These are phyloP conservation scores for Campopleginae sp. DNA, from an alignment of 2,888 invertebrate species.

Conservation along the genomic window DNA sequence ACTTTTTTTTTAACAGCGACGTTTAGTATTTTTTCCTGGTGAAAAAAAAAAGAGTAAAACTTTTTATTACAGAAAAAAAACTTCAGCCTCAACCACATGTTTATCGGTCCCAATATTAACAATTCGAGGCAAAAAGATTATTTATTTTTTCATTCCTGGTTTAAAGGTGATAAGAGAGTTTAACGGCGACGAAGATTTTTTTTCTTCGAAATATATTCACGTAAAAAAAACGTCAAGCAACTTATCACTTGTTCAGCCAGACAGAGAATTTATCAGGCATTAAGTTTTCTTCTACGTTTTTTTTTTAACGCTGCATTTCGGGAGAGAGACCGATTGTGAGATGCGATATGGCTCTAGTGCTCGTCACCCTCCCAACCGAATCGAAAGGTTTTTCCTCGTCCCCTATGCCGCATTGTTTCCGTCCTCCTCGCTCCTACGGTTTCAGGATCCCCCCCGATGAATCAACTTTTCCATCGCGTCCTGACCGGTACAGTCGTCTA, in stretches of 20 bases:
- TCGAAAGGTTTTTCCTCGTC: slow-evolving; percentile 35
- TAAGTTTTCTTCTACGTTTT: background rate
- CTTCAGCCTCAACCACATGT: background rate
- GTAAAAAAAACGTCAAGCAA: slow-evolving; percentile 3
- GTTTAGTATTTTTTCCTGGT: background rate
- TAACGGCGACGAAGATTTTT: background rate
- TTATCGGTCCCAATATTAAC: too few relatives aligned
- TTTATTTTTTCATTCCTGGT: background rate
- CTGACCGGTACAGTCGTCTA: slow-evolving; percentile 62
- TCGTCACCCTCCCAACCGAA: slow-evolving; percentile 41
- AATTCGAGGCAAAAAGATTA: background rate
- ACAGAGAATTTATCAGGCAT: background rate
- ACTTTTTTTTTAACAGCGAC: background rate
- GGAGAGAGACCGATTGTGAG: background rate
- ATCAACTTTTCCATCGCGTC: slow-evolving; percentile 50
- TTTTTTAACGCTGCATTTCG: background rate
- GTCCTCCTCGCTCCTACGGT: background rate
- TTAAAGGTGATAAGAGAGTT: background rate
- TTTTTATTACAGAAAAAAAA: background rate
- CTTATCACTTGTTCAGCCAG: background rate
- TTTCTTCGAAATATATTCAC: background rate
- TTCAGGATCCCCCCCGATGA: slow-evolving; percentile 38
- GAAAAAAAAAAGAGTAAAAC: background rate
- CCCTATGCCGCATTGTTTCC: background rate
- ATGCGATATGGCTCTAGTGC: background rate